phyloP scores from a whole-genome alignment of 2,888 invertebrate species.

The Drosophila fulvimacula region DNA sequence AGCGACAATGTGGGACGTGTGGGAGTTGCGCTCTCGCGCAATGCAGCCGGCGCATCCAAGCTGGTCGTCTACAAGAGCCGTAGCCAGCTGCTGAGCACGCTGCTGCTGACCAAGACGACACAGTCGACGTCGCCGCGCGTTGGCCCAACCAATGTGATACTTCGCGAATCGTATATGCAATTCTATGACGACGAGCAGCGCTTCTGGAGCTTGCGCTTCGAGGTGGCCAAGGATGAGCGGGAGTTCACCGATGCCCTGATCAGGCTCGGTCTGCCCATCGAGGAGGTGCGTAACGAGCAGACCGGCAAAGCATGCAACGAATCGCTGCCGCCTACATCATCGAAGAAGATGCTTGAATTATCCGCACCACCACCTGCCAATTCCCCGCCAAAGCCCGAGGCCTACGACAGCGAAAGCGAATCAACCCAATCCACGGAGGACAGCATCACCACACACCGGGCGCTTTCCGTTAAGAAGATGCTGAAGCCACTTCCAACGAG shows the following conservation, averaged over 20 bases:
- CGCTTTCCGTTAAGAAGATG: not conserved
- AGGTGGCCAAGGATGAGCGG: constrained; percentile 43
- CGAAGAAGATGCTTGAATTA: not conserved
- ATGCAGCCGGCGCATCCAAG: constrained; percentile 46
- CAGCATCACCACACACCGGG: not conserved
- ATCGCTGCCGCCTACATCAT: not conserved
- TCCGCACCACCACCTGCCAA: accelerated
- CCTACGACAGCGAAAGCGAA: constrained; percentile 34
- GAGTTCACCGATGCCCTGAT: constrained; percentile 30
- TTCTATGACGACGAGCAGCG: constrained; percentile 86
- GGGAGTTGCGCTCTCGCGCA: constrained; percentile 85
- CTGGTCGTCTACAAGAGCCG: constrained; percentile 74
- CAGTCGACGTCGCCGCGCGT: constrained; percentile 18
- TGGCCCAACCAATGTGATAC: constrained; percentile 32
- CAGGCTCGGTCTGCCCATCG: constrained; percentile 26
- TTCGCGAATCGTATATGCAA: constrained; percentile 72
- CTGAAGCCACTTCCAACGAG: not conserved
- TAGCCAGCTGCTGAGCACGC: constrained; percentile 58
- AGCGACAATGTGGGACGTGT: constrained; percentile 81
- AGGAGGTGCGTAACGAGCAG: constrained; percentile 1
- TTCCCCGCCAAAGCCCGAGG: not conserved
- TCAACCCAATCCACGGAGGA: constrained; percentile 35
- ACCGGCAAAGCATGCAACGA: not conserved
- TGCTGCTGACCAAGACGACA: constrained; percentile 41
- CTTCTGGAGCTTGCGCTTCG: constrained; percentile 87